Evolutionary conservation across 2,888 invertebrate genomes (phyloP).

Genomic region (Oscheius sp.): DNA sequence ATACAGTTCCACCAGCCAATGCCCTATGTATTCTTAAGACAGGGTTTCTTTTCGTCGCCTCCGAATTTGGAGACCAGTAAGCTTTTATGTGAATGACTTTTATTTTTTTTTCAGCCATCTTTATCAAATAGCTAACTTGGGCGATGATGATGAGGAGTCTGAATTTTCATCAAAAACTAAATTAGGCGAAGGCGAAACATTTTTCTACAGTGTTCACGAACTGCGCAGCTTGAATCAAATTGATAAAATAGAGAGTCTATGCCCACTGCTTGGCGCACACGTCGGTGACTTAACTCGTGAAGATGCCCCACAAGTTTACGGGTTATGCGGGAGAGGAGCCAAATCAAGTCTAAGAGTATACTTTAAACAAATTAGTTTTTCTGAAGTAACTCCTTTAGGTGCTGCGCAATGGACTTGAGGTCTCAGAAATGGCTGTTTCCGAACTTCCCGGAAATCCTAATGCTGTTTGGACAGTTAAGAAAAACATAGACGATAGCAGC

Average conservation of each 20-base stretch:
- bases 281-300: conserved; percentile 83
- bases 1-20: conserved; percentile 95
- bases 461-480: conserved; percentile 98
- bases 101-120: conserved; percentile 79
- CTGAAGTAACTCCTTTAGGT: conserved; percentile 73
- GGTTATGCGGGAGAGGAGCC: conserved; percentile 93
- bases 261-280: conserved; percentile 51
- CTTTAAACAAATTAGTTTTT: background rate
- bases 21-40: conserved; percentile 98
- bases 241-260: conserved; percentile 75
- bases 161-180: conserved; percentile 88
- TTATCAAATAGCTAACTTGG: conserved; percentile 98
- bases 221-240: conserved; percentile 93
- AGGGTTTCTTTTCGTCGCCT: conserved; percentile 96
- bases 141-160: conserved; percentile 97
- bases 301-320: conserved; percentile 96
- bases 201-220: conserved; percentile 94
- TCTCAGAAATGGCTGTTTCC: conserved; percentile 99
- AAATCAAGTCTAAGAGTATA: conserved; percentile 83
- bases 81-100: conserved; percentile 73
- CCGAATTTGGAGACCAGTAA: conserved; percentile 99
- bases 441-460: conserved; percentile 99
- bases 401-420: conserved; percentile 91
- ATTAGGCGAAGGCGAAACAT: conserved; percentile 95
- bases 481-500: conserved; percentile 94